Conservation (phyloP, 2,797 vertebrate species). For the Thaleichthys pacificus region DNA sequence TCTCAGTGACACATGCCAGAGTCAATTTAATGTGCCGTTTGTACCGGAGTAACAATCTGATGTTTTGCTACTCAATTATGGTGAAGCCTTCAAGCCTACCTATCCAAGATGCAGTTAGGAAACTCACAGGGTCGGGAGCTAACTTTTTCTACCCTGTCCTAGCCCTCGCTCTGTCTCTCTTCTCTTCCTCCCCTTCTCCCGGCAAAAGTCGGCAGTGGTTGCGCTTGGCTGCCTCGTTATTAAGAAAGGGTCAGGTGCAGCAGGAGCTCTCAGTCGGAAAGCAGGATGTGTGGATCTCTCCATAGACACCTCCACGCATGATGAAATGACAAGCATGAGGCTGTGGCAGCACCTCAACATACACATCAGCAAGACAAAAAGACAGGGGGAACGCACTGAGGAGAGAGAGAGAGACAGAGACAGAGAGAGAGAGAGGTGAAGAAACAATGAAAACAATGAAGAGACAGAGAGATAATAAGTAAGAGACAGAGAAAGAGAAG, state of each 20-base stretch:
- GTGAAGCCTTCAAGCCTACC: slow-evolving; percentile 39
- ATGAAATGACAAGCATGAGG: slow-evolving; percentile 33
- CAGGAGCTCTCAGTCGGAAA: slow-evolving; percentile 36
- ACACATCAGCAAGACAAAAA: slow-evolving; percentile 14
- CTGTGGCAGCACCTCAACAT: slow-evolving; percentile 11
- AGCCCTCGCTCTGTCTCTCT: neutral
- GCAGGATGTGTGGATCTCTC: slow-evolving; percentile 25
- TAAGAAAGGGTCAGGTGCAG: slow-evolving; percentile 51
- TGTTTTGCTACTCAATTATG: slow-evolving; percentile 39
- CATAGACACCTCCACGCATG: slow-evolving; percentile 25
- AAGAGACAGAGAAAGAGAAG: slow-evolving; percentile 14
- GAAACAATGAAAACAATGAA: neutral
- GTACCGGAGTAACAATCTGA: slow-evolving; percentile 27
- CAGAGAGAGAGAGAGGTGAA: neutral
- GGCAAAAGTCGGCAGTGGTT: slow-evolving; percentile 1
- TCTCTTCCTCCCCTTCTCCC: slow-evolving; percentile 27
- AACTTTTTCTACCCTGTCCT: slow-evolving; percentile 21
- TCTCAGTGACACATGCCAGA: slow-evolving; percentile 44
- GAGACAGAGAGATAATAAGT: neutral
- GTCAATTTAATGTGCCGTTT: slow-evolving; percentile 49
- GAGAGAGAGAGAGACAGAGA: slow-evolving; percentile 16
- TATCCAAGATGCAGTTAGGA: slow-evolving; percentile 46
- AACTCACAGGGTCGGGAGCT: slow-evolving; percentile 25
- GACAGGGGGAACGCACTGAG: neutral
- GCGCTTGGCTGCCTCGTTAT: slow-evolving; percentile 45